Evolutionary conservation across 2,113 vertebrate genomes (phyloP).

Genomic region (Galeopterus variegatus): DNA sequence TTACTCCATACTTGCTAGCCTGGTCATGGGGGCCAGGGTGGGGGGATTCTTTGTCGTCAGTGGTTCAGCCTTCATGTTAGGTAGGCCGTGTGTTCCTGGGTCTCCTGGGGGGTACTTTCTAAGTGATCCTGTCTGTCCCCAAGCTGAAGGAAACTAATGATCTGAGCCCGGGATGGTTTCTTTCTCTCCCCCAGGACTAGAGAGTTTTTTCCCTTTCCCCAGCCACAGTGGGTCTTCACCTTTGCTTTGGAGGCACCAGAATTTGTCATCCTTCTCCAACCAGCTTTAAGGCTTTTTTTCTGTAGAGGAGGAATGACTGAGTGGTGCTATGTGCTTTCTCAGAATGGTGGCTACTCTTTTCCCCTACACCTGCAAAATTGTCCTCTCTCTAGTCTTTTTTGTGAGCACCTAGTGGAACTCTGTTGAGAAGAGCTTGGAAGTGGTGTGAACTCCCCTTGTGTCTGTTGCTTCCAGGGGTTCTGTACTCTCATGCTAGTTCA

Average conservation of each 20-base stretch:
- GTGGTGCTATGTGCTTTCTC: not conserved
- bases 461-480: not conserved
- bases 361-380: not conserved
- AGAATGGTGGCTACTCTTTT: not conserved
- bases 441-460: not conserved
- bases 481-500: not conserved
- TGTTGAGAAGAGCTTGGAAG: not conserved
- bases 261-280: not conserved
- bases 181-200: not conserved
- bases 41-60: not conserved
- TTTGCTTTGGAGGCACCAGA: conserved; percentile 11
- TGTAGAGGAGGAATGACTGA: not conserved
- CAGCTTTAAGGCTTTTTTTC: not conserved
- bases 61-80: not conserved
- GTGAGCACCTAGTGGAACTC: too few relatives aligned
- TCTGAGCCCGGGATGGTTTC: not conserved
- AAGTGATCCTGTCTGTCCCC: not conserved
- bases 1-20: not conserved
- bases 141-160: not conserved
- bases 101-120: not conserved
- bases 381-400: not conserved
- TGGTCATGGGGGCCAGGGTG: not conserved
- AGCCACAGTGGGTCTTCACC: not conserved
- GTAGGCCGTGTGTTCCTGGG: not conserved
- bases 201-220: not conserved